A percentile compares a stretch with the other conserved stretches of the same genome.
These are phyloP conservation scores for Mirounga angustirostris DNA, from an alignment of 2,113 vertebrate genomes.

Conservation along the genomic window DNA sequence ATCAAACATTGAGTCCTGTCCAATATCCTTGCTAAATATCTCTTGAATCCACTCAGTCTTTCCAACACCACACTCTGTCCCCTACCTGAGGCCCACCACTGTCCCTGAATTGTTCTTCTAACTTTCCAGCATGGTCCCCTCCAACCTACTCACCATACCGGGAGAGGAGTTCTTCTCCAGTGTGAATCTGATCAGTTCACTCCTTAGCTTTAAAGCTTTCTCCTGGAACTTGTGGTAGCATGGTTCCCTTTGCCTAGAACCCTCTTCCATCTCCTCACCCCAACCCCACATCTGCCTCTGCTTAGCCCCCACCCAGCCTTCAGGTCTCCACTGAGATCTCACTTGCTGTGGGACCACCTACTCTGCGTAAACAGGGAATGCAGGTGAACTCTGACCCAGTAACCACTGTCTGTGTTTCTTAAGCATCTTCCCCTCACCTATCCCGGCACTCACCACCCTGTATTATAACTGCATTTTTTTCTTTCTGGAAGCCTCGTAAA, in stretches of 20 bases:
- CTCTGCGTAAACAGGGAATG: background rate
- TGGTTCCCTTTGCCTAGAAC: background rate
- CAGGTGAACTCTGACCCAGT: background rate
- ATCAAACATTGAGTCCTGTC: fast-evolving
- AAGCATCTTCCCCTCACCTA: background rate
- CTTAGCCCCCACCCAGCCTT: background rate
- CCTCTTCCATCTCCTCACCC: background rate
- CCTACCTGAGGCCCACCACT: background rate
- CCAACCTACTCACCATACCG: background rate
- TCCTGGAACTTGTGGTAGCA: background rate
- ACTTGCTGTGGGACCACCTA: background rate
- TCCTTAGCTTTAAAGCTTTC: background rate
- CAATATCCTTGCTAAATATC: background rate
- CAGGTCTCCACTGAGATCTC: background rate
- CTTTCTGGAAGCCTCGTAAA: background rate
- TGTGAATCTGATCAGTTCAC: background rate
- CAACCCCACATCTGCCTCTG: background rate
- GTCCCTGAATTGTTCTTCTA: background rate
- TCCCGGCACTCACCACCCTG: background rate
- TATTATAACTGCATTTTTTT: background rate
- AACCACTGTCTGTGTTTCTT: no score
- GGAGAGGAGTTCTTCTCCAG: background rate
- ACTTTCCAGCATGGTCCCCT: background rate
- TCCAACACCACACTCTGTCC: background rate
- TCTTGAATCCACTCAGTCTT: background rate